Conservation (phyloP, 2,888 invertebrate genomes). For the Neria commutata region DNA sequence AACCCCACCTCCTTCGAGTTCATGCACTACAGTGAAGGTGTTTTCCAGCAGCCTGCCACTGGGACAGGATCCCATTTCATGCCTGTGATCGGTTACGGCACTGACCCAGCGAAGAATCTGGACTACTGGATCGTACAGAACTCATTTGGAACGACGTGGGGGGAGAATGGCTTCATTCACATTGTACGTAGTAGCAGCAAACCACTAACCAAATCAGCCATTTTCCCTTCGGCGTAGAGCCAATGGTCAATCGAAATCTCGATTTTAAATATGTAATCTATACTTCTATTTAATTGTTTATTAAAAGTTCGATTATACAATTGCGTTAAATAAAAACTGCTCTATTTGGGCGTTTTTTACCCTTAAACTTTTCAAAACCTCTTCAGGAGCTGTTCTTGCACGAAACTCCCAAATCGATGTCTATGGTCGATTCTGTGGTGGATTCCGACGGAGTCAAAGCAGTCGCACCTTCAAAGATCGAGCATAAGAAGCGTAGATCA, state of each 20-base stretch:
- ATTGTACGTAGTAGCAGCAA: slow-evolving; percentile 37
- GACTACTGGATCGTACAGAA: slow-evolving; percentile 55
- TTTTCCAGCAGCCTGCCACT: slow-evolving; percentile 44
- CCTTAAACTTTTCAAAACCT: too few species aligned
- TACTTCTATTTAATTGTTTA: too few species aligned
- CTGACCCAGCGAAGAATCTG: slow-evolving; percentile 32
- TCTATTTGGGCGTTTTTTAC: too few species aligned
- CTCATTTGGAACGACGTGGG: slow-evolving; percentile 55
- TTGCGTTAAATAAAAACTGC: too few species aligned
- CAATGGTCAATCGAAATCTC: slow-evolving; percentile 16
- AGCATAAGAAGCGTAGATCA: too few species aligned
- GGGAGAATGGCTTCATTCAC: slow-evolving; percentile 52
- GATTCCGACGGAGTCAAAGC: too few species aligned
- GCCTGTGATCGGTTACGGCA: slow-evolving; percentile 52
- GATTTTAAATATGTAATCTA: too few species aligned
- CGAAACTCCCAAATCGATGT: too few species aligned
- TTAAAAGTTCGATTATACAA: too few species aligned
- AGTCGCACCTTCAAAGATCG: too few species aligned
- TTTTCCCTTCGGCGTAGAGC: slow-evolving; percentile 47
- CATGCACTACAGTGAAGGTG: slow-evolving; percentile 54
- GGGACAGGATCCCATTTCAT: slow-evolving; percentile 47
- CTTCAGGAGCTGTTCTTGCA: too few species aligned
- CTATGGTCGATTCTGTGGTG: too few species aligned
- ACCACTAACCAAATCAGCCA: slow-evolving; percentile 43
- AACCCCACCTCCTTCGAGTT: slow-evolving; percentile 55